Base-by-base conservation (phyloP, 2,888 invertebrate genomes). In the Ichneumon xanthorius region DNA sequence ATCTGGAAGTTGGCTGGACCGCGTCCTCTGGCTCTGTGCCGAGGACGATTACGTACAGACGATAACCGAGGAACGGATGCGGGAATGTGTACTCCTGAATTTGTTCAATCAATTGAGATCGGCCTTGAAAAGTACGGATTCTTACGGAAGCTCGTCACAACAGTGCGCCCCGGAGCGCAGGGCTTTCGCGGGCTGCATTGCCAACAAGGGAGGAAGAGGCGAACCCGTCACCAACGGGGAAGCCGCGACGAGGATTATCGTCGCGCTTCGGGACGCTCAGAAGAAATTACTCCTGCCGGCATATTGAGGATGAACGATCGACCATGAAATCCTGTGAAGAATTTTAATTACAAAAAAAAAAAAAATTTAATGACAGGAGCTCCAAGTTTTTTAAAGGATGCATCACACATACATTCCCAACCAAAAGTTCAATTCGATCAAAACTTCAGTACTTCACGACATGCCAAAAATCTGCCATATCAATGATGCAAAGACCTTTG, bases 1-100 rank as follows among this genome's bases (percentile, higher is more conserved):
- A 45, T 80, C 86, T 40, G 90, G 89, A 78, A 86, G 83, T 73
- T 91, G 90, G 89, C 87, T 92, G 85, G 92, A 93, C 80, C 88
- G 88, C 61, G 85, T 92, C 72, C 91, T 93, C 80, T 92, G 92
- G 93, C 89, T 88, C 26, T 93, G 93, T 88, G 90, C 90, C 87
- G 87, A 87, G 61, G 89, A 88, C 78, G 88, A 90, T 45, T 33
- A 81, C 45, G 80, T 53, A 33, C 67, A 88, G 30, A 87, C 86
- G 58, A 82, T 83, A 6, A 89, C 88, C n/a, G 92, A 92, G 81
- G 65, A 80, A 37, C 86, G 87, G 85, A 89, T 91, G 89, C 90
- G 90, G 80, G 90, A 92, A 86, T 92, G 92, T 85, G 90, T 92
- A 53, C 71, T 92, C 72, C 67, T 91, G 76, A 90, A 90, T 86